Conservation (phyloP, 2,113 vertebrate genomes). For the Anoplopoma fimbria region DNA sequence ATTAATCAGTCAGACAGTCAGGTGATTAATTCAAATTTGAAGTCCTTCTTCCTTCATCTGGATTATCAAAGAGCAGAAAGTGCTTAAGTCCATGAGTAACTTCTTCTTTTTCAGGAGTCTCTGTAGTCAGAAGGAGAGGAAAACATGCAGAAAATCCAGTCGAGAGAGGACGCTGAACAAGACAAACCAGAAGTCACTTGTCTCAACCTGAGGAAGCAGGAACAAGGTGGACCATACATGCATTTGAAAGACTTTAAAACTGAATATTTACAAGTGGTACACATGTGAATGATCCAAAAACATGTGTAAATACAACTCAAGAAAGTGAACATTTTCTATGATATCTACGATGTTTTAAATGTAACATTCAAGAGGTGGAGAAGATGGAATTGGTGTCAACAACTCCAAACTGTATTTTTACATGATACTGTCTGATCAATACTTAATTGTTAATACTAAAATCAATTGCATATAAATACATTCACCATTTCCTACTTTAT, state of each 20-base stretch:
- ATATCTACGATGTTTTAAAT: slow-evolving; percentile 2
- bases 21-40: slow-evolving; percentile 32
- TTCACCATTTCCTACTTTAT: slow-evolving; percentile 14
- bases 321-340: slow-evolving; percentile 35
- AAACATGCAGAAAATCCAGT: slow-evolving; percentile 9
- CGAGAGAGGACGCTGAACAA: slow-evolving; percentile 66
- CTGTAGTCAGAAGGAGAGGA: slow-evolving; percentile 20
- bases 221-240: slow-evolving; percentile 11
- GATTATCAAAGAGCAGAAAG: neutral
- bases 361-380: slow-evolving; percentile 30
- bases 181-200: slow-evolving; percentile 59
- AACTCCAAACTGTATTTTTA: slow-evolving; percentile 7
- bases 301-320: slow-evolving; percentile 9
- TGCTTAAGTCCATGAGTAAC: neutral
- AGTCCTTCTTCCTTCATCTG: neutral
- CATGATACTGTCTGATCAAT: neutral
- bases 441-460: neutral
- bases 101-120: slow-evolving; percentile 45
- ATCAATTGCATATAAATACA: slow-evolving; percentile 3
- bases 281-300: neutral
- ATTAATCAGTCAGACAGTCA: slow-evolving; percentile 48
- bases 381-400: slow-evolving; percentile 16
- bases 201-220: slow-evolving; percentile 44
- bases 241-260: slow-evolving; percentile 2
- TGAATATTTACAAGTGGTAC: neutral